Conservation (phyloP, 2,113 vertebrate species). For the Scortum barcoo region DNA sequence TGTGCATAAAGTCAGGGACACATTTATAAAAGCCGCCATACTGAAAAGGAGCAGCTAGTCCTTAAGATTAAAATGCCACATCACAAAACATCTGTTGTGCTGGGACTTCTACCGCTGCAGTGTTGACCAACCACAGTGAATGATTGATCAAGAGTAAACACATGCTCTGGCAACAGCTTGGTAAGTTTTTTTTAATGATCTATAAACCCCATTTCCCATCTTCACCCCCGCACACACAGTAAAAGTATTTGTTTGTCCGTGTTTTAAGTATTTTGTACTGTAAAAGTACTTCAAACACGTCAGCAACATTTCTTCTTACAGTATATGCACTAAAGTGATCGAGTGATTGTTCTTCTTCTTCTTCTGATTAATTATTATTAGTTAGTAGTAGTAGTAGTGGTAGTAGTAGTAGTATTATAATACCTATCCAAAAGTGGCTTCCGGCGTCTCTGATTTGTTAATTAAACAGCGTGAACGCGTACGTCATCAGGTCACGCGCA, state of each 20-base stretch:
- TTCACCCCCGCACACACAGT: not conserved
- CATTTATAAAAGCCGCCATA: conserved; percentile 46
- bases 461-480: conserved; percentile 8
- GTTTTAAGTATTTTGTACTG: too few relatives aligned
- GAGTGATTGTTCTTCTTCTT: too few relatives aligned
- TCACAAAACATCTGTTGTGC: conserved; percentile 19
- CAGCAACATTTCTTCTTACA: not conserved
- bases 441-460: not conserved
- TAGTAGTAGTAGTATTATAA: too few relatives aligned
- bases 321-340: not conserved
- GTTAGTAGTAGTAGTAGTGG: too few relatives aligned
- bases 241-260: too few relatives aligned
- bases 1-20: conserved; percentile 49
- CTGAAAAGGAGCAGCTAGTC: conserved; percentile 32
- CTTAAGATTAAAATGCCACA: conserved; percentile 13
- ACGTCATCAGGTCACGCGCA: conserved; percentile 22
- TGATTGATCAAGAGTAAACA: conserved; percentile 81
- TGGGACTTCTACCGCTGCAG: conserved; percentile 2
- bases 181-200: conserved; percentile 30
- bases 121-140: conserved; percentile 68
- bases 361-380: not conserved
- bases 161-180: conserved; percentile 46
- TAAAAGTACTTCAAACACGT: not conserved
- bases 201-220: conserved; percentile 5
- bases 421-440: not conserved